Conservation (phyloP, 2,113 vertebrate species). For the Semnopithecus entellus region DNA sequence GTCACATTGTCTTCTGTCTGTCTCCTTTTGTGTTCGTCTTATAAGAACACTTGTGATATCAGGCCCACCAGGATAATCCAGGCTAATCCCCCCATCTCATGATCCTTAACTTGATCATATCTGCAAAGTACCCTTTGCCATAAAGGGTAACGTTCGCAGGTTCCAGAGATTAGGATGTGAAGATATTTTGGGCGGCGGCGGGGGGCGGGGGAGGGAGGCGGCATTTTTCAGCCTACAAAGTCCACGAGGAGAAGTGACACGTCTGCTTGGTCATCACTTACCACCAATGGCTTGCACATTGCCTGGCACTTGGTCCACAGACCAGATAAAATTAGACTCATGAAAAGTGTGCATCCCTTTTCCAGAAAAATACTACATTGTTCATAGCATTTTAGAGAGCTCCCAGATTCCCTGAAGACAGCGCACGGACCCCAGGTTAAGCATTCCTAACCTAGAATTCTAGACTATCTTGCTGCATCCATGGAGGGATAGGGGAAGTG, state of each 20-base stretch:
- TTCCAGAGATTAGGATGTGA: background rate
- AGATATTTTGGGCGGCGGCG: no score
- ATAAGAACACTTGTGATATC: background rate
- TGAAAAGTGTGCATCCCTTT: background rate
- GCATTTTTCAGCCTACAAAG: background rate
- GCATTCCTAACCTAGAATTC: background rate
- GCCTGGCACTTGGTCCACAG: background rate
- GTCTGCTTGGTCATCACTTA: background rate
- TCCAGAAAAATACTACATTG: background rate
- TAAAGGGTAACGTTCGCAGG: background rate
- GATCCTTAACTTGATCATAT: background rate
- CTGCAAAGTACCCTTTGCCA: background rate
- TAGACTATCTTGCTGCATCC: background rate
- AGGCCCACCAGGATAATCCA: background rate
- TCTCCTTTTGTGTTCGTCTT: background rate
- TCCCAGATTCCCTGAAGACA: background rate
- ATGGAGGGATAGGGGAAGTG: accelerated
- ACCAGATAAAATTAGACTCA: background rate
- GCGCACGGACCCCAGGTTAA: background rate
- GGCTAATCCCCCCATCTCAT: background rate
- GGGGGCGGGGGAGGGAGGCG: background rate
- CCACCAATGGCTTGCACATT: background rate
- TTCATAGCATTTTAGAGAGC: background rate
- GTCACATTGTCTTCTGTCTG: background rate
- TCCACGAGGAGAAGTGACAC: background rate